phyloP scores from a whole-genome alignment of 2,888 invertebrate genomes.

The Artemia sinica region DNA sequence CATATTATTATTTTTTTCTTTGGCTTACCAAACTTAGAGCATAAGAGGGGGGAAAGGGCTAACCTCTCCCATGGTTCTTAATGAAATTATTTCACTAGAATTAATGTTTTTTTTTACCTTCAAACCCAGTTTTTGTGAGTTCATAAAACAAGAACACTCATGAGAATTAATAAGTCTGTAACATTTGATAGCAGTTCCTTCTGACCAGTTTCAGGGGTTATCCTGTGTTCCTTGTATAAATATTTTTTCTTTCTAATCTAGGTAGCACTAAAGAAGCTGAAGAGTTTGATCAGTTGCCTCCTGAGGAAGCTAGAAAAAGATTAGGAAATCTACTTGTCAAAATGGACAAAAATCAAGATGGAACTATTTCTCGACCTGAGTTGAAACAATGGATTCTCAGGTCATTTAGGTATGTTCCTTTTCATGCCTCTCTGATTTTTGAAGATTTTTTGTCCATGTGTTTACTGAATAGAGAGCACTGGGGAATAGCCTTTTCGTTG shows the following conservation, averaged over 20 bases:
- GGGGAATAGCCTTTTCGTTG: constrained; percentile 4
- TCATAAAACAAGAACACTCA: too few species aligned
- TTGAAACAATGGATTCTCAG: constrained; percentile 78
- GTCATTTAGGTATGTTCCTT: constrained; percentile 53
- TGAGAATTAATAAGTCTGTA: too few species aligned
- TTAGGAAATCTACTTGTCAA: constrained; percentile 53
- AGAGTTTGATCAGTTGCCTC: constrained; percentile 68
- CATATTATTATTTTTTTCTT: too few species aligned
- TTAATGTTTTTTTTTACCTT: too few species aligned
- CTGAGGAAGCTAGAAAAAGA: constrained; percentile 65
- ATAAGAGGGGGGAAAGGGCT: too few species aligned
- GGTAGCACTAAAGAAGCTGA: constrained; percentile 80
- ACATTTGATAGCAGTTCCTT: too few species aligned
- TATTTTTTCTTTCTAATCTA: constrained; percentile 29
- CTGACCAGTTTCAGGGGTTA: too few species aligned
- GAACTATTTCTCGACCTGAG: constrained; percentile 57
- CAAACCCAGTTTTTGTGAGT: too few species aligned
- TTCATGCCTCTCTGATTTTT: neutral
- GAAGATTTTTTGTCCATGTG: neutral
- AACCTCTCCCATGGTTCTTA: too few species aligned
- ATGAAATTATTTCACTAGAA: too few species aligned
- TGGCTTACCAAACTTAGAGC: too few species aligned
- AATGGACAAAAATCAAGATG: constrained; percentile 74
- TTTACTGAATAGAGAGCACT: neutral
- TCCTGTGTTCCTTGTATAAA: too few species aligned